Conservation (phyloP, 2,888 invertebrate genomes). For the Phoenoteleia sp. region DNA sequence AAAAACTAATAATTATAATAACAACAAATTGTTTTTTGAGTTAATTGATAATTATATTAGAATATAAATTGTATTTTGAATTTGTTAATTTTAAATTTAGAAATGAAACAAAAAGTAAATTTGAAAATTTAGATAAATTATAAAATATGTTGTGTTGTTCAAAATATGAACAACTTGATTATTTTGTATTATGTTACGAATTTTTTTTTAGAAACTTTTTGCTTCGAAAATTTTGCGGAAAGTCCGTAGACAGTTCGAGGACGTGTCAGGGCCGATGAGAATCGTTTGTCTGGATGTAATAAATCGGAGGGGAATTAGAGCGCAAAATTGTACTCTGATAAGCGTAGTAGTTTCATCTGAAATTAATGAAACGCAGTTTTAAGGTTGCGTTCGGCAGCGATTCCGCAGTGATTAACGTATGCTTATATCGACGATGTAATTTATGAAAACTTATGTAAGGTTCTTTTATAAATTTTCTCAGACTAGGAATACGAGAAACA, state of each 20-base stretch:
- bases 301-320: conserved; percentile 57
- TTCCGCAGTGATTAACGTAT: conserved; percentile 50
- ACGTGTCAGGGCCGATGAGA: conserved; percentile 63
- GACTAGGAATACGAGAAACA: background rate
- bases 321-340: conserved; percentile 59
- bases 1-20: too few relatives aligned
- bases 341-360: conserved; percentile 34
- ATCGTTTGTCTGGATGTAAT: conserved; percentile 60
- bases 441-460: conserved; percentile 1
- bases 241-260: conserved; percentile 42
- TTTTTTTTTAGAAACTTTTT: conserved; percentile 9
- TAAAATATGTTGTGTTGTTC: too few relatives aligned
- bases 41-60: too few relatives aligned
- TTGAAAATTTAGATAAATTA: too few relatives aligned
- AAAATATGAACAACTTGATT: background rate
- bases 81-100: too few relatives aligned
- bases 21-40: too few relatives aligned
- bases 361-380: conserved; percentile 52
- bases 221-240: conserved; percentile 19
- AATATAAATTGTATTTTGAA: too few relatives aligned
- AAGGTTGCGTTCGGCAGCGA: conserved; percentile 32
- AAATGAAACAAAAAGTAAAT: too few relatives aligned
- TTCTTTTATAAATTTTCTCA: background rate
- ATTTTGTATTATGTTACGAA: background rate
- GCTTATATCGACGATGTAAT: conserved; percentile 10